Evolutionary conservation across 1,140 invertebrate species (phyloP), one percentile per base, ranked within the genome.

Genomic region (Cotesia vestalis): DNA sequence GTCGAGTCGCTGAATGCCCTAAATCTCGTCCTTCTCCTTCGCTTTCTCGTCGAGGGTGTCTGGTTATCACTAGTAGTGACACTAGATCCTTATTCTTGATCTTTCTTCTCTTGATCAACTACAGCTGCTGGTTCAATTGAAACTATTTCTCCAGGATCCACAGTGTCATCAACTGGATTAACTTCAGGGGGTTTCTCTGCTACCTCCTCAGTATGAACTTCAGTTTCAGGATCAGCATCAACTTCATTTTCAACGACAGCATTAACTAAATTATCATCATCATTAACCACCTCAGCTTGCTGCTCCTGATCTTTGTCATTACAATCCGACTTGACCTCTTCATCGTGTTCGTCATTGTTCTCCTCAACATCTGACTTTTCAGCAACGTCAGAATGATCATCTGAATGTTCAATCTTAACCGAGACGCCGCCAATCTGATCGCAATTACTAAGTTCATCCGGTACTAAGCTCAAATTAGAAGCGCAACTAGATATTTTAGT

Each of bases 401-500:
- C 84, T 1, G 78, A 82, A 64, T 77, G 81, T 66, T 87, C 85
- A 62, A 86, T 83, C 57, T 86, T 86, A 0, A 87, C 85, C 3
- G 83, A 86, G 36, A 86, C 84, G 14, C 85, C 85, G 6, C 83
- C 79, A 67, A 86, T 84, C 52, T 82, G 78, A 78, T 85, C 81
- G 69, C 83, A 86, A 69, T 87, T 83, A 9, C 34, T 76, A 4
- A 86, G 59, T 66, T 87, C 84, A 66, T 87, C 83, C 6, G 85
- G 83, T 8, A 85, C 83, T 20, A 85, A 66, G 53, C 80, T 79
- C 34, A 86, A 77, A 77, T 85, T 86, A 4, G 85, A 83, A 0
- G 80, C 81, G 59, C 84, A 86, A 62, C 85, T 86, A 5, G 85
- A 86, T 69, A 86, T 86, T 60, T 87, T 86, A 0, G 82, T 85